Percentiles rank a stretch among this genome's conserved stretches.
These are phyloP conservation scores for Leptothorax acervorum DNA, from an alignment of 2,888 invertebrate species.

Conservation along the genomic window DNA sequence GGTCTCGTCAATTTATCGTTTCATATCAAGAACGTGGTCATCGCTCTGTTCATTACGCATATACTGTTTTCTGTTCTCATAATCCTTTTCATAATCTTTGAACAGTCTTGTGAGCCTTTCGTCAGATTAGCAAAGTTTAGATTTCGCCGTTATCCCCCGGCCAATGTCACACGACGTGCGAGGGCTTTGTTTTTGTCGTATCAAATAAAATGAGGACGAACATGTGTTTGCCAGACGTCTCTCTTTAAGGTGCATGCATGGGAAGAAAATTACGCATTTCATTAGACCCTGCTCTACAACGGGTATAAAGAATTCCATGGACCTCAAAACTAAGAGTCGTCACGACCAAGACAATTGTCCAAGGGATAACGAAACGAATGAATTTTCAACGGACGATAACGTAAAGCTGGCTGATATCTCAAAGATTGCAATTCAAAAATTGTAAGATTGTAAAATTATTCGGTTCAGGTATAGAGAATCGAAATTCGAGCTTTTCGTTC, in stretches of 20 bases:
- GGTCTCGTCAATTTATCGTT: background rate
- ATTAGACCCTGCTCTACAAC: slow-evolving; percentile 73
- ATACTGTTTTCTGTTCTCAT: background rate
- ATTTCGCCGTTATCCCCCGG: slow-evolving; percentile 73
- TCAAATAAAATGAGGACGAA: slow-evolving; percentile 78
- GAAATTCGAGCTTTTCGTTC: background rate
- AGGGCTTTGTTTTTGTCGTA: slow-evolving; percentile 74
- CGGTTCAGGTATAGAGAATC: background rate
- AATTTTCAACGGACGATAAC: background rate
- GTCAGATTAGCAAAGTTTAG: slow-evolving; percentile 67
- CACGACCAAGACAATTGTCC: background rate
- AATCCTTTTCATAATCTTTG: background rate
- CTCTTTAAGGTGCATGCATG: slow-evolving; percentile 79
- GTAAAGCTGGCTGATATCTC: background rate
- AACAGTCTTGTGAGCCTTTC: slow-evolving; percentile 31
- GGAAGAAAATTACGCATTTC: slow-evolving; percentile 78
- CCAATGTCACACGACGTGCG: slow-evolving; percentile 74
- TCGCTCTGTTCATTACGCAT: background rate
- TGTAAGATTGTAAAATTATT: background rate
- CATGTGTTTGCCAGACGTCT: slow-evolving; percentile 83
- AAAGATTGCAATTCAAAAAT: background rate
- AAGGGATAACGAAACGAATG: background rate
- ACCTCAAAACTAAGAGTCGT: background rate
- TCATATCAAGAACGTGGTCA: background rate
- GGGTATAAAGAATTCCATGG: slow-evolving; percentile 47